Percentiles rank a stretch among this genome's conserved stretches.
Evolutionary conservation across 2,888 invertebrate genomes (phyloP).

Genomic region (Thumatha senex): DNA sequence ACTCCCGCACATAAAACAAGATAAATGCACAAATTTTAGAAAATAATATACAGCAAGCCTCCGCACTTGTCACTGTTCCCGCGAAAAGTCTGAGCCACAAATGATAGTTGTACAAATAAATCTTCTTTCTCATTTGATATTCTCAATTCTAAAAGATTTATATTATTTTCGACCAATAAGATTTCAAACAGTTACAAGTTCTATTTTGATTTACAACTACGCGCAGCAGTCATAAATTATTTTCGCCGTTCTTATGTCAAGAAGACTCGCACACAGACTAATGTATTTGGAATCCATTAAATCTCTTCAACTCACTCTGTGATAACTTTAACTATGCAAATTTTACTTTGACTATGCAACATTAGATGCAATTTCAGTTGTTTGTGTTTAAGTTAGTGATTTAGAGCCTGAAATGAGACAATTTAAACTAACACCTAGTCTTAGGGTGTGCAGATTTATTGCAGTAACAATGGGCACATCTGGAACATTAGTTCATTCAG

Average conservation of each 20-base stretch:
- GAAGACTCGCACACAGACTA: slow-evolving; percentile 41
- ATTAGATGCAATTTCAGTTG: slow-evolving; percentile 20
- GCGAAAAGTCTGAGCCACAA: no score
- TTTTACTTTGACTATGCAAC: slow-evolving; percentile 11
- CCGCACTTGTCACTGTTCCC: no score
- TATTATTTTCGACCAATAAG: background rate
- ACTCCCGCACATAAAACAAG: no score
- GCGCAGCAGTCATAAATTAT: slow-evolving; percentile 39
- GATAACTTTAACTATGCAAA: slow-evolving; percentile 6
- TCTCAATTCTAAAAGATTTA: background rate
- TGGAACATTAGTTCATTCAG: slow-evolving; percentile 26
- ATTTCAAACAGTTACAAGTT: background rate
- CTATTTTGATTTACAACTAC: slow-evolving; percentile 3
- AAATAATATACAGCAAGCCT: no score
- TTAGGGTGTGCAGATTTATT: slow-evolving; percentile 51
- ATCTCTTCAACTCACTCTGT: slow-evolving; percentile 31
- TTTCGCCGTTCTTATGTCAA: slow-evolving; percentile 38
- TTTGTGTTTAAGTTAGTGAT: slow-evolving; percentile 37
- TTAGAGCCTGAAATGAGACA: slow-evolving; percentile 43
- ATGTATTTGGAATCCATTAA: slow-evolving; percentile 53
- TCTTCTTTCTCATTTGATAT: no score
- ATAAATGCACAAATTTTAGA: no score
- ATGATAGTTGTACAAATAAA: no score
- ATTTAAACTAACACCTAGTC: slow-evolving; percentile 53
- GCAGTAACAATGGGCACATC: slow-evolving; percentile 26